Base-by-base conservation (phyloP, 2,113 vertebrate genomes). In the Mugil cephalus region DNA sequence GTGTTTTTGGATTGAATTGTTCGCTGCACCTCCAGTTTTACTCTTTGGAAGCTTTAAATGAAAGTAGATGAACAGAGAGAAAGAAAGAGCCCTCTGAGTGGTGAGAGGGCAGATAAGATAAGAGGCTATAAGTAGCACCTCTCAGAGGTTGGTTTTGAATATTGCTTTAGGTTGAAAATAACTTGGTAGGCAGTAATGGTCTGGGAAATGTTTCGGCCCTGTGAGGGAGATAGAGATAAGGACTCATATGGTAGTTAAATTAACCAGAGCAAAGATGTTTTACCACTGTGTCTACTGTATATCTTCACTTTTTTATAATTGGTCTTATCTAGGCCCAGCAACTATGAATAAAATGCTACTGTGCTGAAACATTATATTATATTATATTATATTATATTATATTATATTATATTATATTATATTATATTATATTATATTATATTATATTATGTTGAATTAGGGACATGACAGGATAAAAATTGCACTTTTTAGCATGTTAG, bases 41-140 rank as follows among this genome's bases (percentile, higher is more conserved):
- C 21, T 18, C 7, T 14, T 47, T 62, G 2, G 1, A 52, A 8
- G 43, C 42, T 64, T 53, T 10, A 14, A 21, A 51, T 48, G 12
- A 46, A 13, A 39, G 38, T 6, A 10, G 17, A 45, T 10, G 6
- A 58, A 56, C 30, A 35, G 53, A 9, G 42, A 18, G 45, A 30
- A 24, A 62, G 64, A 74, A 61, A 34, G 63, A 58, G 69, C 7
- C 38, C 43, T 45, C 11, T 13, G 18, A 62, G 87, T 73, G 79
- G 42, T 70, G 82, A 89, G 60, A 86, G 80, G 38, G 34, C 35
- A 48, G 88, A 91, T 92, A 82, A 92, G 91, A 91, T 89, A 85
- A 47, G 61, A 69, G 75, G 69, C 87, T 89, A 84, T 88, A 77
- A 84, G 85, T 67, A 83, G 85, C 48, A 19, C 74, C 58, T 73